Evolutionary conservation across 2,888 invertebrate species (phyloP), one percentile per base, ranked within the genome.

Genomic region (Coenonympha arcania): DNA sequence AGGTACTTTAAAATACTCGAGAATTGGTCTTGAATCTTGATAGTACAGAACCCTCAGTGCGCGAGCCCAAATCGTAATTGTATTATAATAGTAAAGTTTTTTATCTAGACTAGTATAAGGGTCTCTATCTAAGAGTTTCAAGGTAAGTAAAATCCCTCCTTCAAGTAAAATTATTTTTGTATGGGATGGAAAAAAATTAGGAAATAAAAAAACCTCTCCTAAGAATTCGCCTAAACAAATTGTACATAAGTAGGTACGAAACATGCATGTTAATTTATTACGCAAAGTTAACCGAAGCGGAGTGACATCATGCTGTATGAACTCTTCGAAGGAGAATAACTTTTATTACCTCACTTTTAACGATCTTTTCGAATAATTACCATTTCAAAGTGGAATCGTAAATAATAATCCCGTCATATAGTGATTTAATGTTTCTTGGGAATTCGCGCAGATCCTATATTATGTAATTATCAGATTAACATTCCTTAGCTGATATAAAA

Each of bases 271-370:
- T 65, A 67, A 69, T 67, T 57, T 43, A 51, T 64, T 65, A 64
- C 64, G 64, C 61, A 66, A 69, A 68, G 54, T 57, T 57, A 54
- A 45, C 52, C 51, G 49, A 24, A 28, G 43, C 52, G 16, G 5
- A 11, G 63, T 76, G 75, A 76, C 64, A 64, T 76, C 76, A 76
- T 59, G 37, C 36, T 41, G 24, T 30, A 37, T 30, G 16, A 31
- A n/a, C 20, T 13, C 26, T 13, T 33, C 41, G 36, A 8, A 45
- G 46, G 28, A 58, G 55, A 59, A 59, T 54, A 54, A 44, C 40
- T 39, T 40, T 54, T 55, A 53, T 33, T 37, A 8, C 20, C n/a
- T 11, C 22, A 30, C n/a, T 13, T 43, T 50, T 47, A 31, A 41
- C 26, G 28, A 41, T 41, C 26, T 22, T 24, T 39, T 39, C 39